A percentile compares a stretch with the other conserved stretches of the same genome.
These are phyloP conservation scores for Calameuta filiformis DNA, from an alignment of 2,888 invertebrate genomes.

Conservation along the genomic window DNA sequence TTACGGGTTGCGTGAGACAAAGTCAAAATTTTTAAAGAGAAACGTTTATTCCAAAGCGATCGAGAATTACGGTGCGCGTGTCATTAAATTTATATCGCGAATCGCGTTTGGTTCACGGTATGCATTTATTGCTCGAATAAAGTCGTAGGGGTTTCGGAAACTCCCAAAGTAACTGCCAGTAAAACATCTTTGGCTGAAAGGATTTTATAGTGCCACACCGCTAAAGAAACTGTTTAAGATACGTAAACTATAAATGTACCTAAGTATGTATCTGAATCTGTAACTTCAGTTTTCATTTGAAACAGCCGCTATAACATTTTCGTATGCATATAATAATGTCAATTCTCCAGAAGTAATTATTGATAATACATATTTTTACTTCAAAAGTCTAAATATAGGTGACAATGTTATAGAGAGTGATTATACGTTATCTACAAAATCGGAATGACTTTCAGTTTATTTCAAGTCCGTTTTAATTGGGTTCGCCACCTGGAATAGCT, in stretches of 20 bases:
- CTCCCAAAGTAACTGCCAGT: background rate
- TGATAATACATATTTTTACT: background rate
- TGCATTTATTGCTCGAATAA: background rate
- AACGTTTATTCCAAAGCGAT: background rate
- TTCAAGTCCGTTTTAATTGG: background rate
- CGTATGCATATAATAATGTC: background rate
- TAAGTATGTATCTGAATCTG: background rate
- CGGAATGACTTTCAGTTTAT: background rate
- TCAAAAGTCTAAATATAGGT: background rate
- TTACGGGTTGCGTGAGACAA: background rate
- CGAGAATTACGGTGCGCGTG: background rate
- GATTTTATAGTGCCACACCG: background rate
- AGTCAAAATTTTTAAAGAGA: background rate
- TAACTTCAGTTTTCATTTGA: background rate
- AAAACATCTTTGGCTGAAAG: background rate
- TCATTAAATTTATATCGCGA: background rate
- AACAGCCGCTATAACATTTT: background rate
- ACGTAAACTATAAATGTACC: background rate
- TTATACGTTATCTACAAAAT: background rate
- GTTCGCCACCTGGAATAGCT: background rate
- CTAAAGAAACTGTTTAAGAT: background rate
- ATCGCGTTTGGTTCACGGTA: background rate
- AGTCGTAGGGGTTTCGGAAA: background rate
- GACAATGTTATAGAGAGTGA: background rate
- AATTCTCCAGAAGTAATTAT: background rate